Percentiles rank a stretch among this genome's conserved stretches.
Evolutionary conservation across 1,140 invertebrate genomes (phyloP).

Genomic region (Olivierus martensii): DNA sequence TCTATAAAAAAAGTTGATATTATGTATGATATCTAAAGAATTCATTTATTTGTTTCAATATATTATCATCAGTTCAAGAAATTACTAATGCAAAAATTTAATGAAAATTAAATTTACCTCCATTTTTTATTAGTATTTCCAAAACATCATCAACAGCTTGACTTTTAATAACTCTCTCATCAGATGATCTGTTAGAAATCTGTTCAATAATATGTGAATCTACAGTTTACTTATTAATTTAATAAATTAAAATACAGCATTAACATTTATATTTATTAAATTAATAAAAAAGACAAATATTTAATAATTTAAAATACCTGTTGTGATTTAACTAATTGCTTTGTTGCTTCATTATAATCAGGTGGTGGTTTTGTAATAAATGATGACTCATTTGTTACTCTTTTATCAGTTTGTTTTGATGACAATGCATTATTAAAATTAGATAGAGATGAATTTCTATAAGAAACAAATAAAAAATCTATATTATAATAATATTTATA

Average conservation of each 20-base stretch:
- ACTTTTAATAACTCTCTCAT: slow-evolving; percentile 46
- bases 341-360: slow-evolving; percentile 53
- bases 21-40: no score
- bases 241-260: background rate
- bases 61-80: no score
- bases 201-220: background rate
- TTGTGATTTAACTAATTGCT: slow-evolving; percentile 28
- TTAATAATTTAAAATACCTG: slow-evolving; percentile 6
- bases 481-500: no score
- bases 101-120: slow-evolving; percentile 42
- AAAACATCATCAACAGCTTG: slow-evolving; percentile 87
- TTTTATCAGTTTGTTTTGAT: background rate
- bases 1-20: no score
- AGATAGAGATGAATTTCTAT: slow-evolving; percentile 36
- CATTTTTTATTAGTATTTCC: slow-evolving; percentile 88
- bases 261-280: no score
- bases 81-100: no score
- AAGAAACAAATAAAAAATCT: background rate
- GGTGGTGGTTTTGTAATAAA: slow-evolving; percentile 39
- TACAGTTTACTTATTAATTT: background rate
- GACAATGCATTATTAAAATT: slow-evolving; percentile 30
- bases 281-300: no score
- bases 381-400: slow-evolving; percentile 12
- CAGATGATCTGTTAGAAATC: background rate
- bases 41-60: no score